Base-by-base conservation (phyloP, 92 coral and sea anemone species). In the Parazoanthus darwini region DNA sequence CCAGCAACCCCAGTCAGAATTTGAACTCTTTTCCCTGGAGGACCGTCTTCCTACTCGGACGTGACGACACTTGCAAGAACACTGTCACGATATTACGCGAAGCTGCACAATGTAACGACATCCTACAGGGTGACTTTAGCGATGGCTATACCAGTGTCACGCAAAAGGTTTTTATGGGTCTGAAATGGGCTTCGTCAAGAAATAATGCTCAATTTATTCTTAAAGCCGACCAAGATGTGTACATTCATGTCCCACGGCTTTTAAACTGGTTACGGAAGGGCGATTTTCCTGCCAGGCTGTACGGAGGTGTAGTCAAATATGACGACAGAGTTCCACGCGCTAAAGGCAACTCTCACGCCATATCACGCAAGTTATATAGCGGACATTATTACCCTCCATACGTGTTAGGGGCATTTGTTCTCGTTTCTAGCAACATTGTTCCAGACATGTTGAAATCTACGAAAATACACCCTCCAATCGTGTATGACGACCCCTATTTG, bases 201-300 rank as follows among this genome's bases (percentile, higher is more conserved):
- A 59, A 86, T 26, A 80, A 77, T 10, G 73, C 83, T 50, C 80
- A 76, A 38, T 93, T 85, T 59, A 76, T 93, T 20, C 88, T 93
- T 16, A 93, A 93, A 76, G 93, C 91, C 4, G 94, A 92, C 74
- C 92, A 92, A 22, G 94, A 92, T 68, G 88, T 89, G 14, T 92
- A 92, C 73, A 51, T 88, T 18, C 78, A 78, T 51, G 43, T 90
- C 11, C 93, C 93, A 72, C 76, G 91, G 38, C 63, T 91, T 25
- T 80, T 90, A 43, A 76, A 75, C 43, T 79, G 93, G 75, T 86
- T 93, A 15, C 82, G 74, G 39, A 51, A 66, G 8, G 90, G 87
- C 10, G 38, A 81, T 38, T 81, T 81, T 59, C 95, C 92, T 3
- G 77, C 29, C 6, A 89, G 91, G 37, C 85, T 92, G 42, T 93